Evolutionary conservation across 2,797 vertebrate genomes (phyloP).

Genomic region (Dallia pectoralis): DNA sequence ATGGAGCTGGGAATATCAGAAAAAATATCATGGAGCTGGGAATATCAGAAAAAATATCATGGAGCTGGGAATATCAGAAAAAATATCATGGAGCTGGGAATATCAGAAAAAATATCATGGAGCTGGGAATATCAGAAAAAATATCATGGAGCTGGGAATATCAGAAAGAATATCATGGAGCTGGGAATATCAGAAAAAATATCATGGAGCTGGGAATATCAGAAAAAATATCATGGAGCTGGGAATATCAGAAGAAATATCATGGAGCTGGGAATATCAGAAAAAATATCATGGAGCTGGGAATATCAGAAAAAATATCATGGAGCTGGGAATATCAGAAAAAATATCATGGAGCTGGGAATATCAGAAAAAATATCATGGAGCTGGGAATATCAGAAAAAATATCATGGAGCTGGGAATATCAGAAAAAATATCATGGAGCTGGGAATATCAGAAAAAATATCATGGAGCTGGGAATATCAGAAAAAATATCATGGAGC

Average conservation of each 20-base stretch:
- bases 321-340: slow-evolving; percentile 72
- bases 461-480: slow-evolving; percentile 83
- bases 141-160: slow-evolving; percentile 83
- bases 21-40: slow-evolving; percentile 87
- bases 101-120: slow-evolving; percentile 77
- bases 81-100: slow-evolving; percentile 86
- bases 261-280: slow-evolving; percentile 79
- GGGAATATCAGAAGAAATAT: slow-evolving; percentile 53
- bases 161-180: slow-evolving; percentile 80
- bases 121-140: slow-evolving; percentile 69
- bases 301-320: slow-evolving; percentile 69
- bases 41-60: slow-evolving; percentile 75
- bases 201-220: slow-evolving; percentile 82
- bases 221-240: slow-evolving; percentile 86
- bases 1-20: slow-evolving; percentile 77
- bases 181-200: slow-evolving; percentile 67
- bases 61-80: slow-evolving; percentile 69
- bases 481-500: slow-evolving; percentile 82
- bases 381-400: slow-evolving; percentile 70
- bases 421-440: slow-evolving; percentile 79
- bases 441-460: slow-evolving; percentile 66
- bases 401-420: slow-evolving; percentile 84
- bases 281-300: slow-evolving; percentile 87
- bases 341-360: slow-evolving; percentile 87
- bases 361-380: slow-evolving; percentile 74